A percentile compares a stretch with the other conserved stretches of the same genome.
Conservation (phyloP, 2,888 invertebrate species). For the Apamea anceps region DNA sequence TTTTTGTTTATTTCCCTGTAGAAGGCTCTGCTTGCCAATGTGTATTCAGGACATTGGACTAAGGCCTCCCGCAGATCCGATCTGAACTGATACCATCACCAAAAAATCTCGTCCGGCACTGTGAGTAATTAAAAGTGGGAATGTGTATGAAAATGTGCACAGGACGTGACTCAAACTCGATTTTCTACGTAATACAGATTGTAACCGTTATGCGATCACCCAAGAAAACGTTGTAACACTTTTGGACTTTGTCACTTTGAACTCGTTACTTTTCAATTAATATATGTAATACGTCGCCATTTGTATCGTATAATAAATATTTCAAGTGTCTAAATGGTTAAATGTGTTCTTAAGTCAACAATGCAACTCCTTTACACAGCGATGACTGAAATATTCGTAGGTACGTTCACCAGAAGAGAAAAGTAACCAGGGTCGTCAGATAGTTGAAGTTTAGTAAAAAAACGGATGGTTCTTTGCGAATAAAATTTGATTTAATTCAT, state of each 20-base stretch:
- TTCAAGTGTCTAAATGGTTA: not conserved
- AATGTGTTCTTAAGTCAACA: not conserved
- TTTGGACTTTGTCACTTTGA: not conserved
- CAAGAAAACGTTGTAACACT: not conserved
- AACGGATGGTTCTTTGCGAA: no score
- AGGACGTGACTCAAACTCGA: no score
- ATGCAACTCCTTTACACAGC: not conserved
- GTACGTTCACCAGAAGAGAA: not conserved
- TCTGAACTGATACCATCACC: not conserved
- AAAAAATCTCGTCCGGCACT: not conserved
- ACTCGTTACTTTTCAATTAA: slow-evolving; percentile 1
- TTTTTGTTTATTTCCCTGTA: not conserved
- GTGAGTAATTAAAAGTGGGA: no score
- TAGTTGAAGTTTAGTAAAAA: no score
- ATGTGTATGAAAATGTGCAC: not conserved
- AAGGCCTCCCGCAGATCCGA: not conserved
- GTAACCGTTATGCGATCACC: not conserved
- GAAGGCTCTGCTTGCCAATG: not conserved
- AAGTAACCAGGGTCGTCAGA: not conserved
- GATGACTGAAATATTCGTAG: no score
- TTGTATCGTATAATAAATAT: not conserved
- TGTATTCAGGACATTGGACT: slow-evolving; percentile 1
- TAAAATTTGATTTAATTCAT: no score
- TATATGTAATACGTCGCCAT: not conserved
- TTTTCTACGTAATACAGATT: not conserved